A percentile compares a stretch with the other conserved stretches of the same genome.
Conservation (phyloP, 1,140 invertebrate species). For the Conus betulinus region DNA sequence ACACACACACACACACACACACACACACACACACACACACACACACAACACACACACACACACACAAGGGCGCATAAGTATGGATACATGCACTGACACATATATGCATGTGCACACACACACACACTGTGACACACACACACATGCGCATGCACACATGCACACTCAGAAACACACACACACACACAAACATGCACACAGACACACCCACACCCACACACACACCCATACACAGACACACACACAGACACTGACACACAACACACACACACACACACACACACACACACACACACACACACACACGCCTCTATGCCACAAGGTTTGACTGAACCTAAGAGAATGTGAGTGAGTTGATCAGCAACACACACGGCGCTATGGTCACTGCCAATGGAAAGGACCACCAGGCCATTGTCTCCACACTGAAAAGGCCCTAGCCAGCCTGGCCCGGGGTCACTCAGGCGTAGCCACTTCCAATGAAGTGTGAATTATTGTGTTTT, state of each 20-base stretch:
- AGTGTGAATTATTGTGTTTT: too few species aligned
- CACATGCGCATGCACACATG: neutral
- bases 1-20: neutral
- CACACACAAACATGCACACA: neutral
- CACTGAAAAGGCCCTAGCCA: too few species aligned
- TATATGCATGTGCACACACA: neutral
- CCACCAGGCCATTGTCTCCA: too few species aligned
- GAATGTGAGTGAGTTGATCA: too few species aligned
- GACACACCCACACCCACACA: neutral
- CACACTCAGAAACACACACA: neutral
- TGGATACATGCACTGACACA: neutral
- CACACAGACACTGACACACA: neutral
- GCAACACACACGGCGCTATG: too few species aligned
- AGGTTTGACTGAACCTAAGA: too few species aligned
- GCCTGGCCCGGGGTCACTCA: too few species aligned
- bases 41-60: neutral
- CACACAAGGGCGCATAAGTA: neutral
- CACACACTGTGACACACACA: too few species aligned
- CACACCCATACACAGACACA: neutral
- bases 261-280: slow-evolving; percentile 2
- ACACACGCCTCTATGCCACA: neutral
- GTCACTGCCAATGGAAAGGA: too few species aligned
- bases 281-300: neutral
- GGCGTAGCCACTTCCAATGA: too few species aligned
- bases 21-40: slow-evolving; percentile 10